These are phyloP conservation scores for Oedothorax gibbosus DNA, from an alignment of 1,140 invertebrate genomes.

Conservation along the genomic window DNA sequence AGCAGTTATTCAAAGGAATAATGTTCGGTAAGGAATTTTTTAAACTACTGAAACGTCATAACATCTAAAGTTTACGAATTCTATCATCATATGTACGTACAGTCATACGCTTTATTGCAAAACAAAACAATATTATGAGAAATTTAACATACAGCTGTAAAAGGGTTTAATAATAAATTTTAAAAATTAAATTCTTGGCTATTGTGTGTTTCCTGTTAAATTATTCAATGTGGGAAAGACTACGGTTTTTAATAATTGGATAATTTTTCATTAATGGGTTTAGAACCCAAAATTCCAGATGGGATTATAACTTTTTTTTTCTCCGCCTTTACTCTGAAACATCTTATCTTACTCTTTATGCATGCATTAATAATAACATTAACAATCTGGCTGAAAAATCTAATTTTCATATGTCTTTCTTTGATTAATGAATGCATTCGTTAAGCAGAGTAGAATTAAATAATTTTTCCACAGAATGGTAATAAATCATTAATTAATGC, in stretches of 20 bases:
- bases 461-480: slow-evolving; percentile 46
- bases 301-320: slow-evolving; percentile 23
- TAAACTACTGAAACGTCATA: no score
- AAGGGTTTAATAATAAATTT: no score
- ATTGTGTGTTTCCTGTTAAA: neutral
- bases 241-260: slow-evolving; percentile 27
- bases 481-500: slow-evolving; percentile 58
- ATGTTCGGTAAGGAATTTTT: no score
- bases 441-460: slow-evolving; percentile 36
- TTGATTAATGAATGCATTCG: slow-evolving; percentile 35
- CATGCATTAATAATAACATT: slow-evolving; percentile 40
- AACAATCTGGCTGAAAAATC: slow-evolving; percentile 32
- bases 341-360: slow-evolving; percentile 19
- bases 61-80: no score
- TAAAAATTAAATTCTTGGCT: no score
- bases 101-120: no score
- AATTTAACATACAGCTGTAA: no score
- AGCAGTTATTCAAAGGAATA: no score
- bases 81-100: no score
- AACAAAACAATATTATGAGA: no score
- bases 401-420: slow-evolving; percentile 44
- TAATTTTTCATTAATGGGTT: slow-evolving; percentile 26
- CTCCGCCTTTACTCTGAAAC: neutral
- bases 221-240: slow-evolving; percentile 16
- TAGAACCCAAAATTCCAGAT: slow-evolving; percentile 24